Percentiles rank a stretch among this genome's conserved stretches.
These are phyloP conservation scores for Gymnocypris eckloni DNA, from an alignment of 2,797 vertebrate genomes.

Conservation along the genomic window DNA sequence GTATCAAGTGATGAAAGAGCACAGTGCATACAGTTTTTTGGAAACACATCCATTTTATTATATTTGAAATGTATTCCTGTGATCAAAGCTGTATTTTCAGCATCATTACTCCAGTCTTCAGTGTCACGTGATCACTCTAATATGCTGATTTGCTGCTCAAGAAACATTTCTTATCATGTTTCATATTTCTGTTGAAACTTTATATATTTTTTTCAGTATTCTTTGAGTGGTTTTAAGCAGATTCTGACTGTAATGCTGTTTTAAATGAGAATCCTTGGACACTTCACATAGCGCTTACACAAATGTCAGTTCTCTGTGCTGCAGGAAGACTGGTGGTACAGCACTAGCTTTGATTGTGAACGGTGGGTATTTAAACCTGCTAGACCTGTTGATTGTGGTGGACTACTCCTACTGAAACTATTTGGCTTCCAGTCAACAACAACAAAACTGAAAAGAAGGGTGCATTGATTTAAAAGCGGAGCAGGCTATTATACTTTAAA, in stretches of 20 bases:
- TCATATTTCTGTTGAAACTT: no score
- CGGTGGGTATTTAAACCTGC: neutral
- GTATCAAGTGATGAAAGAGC: no score
- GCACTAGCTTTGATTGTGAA: neutral
- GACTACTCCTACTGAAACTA: neutral
- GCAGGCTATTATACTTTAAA: neutral
- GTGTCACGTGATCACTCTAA: neutral
- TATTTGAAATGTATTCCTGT: neutral
- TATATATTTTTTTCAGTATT: neutral
- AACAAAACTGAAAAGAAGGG: neutral
- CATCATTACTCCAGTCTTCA: neutral
- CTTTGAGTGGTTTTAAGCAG: neutral
- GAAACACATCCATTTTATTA: no score
- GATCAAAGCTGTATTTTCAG: neutral
- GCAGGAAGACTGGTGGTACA: neutral
- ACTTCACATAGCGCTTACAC: neutral
- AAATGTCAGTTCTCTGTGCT: neutral
- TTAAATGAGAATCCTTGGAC: neutral
- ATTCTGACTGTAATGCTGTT: neutral
- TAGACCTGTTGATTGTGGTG: neutral
- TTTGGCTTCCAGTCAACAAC: neutral
- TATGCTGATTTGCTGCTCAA: neutral
- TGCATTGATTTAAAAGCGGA: slow-evolving; percentile 1
- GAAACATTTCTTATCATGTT: no score
- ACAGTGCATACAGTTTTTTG: no score